phyloP scores from a whole-genome alignment of 2,888 invertebrate genomes.

The Galerucella nymphaeae region DNA sequence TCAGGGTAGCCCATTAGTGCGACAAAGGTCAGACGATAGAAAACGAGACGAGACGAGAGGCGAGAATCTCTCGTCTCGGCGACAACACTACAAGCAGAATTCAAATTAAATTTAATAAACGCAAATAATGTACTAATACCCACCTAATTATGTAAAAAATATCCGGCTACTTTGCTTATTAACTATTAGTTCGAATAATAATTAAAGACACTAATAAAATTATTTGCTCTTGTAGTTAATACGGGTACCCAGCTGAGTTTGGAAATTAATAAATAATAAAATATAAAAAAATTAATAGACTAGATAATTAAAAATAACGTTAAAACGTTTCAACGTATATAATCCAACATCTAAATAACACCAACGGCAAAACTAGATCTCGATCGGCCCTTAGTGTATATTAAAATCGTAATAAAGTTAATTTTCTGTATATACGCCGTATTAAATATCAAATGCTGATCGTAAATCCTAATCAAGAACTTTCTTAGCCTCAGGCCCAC shows the following conservation, averaged over 20 bases:
- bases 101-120: neutral
- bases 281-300: constrained; percentile 29
- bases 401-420: constrained; percentile 58
- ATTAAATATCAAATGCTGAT: constrained; percentile 42
- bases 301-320: constrained; percentile 33
- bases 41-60: too few relatives aligned
- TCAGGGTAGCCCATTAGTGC: too few relatives aligned
- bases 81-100: too few relatives aligned
- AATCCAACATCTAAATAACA: constrained; percentile 3
- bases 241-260: constrained; percentile 36
- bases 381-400: constrained; percentile 41
- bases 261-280: constrained; percentile 24
- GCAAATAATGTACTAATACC: neutral
- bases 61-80: too few relatives aligned
- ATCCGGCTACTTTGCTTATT: neutral
- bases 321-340: constrained; percentile 1
- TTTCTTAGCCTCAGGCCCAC: constrained; percentile 34
- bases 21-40: too few relatives aligned
- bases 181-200: constrained; percentile 15
- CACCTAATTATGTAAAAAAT: neutral
- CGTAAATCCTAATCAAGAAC: constrained; percentile 43
- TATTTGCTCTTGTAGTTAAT: constrained; percentile 31
- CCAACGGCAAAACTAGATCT: neutral
- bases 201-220: constrained; percentile 36
- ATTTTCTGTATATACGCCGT: constrained; percentile 45